phyloP scores from a whole-genome alignment of 2,888 invertebrate species.

The Drosophila barbarae region DNA sequence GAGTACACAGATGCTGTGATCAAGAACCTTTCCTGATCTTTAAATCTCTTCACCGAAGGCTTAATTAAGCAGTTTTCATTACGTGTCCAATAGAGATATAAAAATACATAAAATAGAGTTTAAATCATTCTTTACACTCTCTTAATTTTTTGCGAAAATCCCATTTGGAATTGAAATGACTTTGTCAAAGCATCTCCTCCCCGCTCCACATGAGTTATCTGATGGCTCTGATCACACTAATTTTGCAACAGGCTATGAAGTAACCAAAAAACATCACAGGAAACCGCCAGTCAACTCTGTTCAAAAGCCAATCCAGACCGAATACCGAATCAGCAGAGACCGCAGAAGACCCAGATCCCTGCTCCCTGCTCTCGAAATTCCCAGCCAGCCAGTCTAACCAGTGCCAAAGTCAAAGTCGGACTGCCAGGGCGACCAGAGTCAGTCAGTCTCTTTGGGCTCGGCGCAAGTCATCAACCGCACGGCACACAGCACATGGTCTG shows the following conservation, averaged over 20 bases:
- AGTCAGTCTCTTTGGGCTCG: slow-evolving; percentile 64
- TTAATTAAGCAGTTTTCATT: neutral
- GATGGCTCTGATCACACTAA: slow-evolving; percentile 39
- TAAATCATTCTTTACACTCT: neutral
- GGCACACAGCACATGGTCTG: slow-evolving; percentile 26
- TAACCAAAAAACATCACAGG: slow-evolving; percentile 43
- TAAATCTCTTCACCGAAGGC: too few relatives aligned
- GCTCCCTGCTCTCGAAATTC: slow-evolving; percentile 16
- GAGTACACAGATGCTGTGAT: slow-evolving; percentile 89
- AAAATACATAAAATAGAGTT: neutral
- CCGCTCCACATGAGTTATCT: slow-evolving; percentile 6
- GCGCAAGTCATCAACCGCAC: slow-evolving; percentile 70
- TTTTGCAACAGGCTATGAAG: slow-evolving; percentile 35
- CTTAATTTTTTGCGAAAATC: slow-evolving; percentile 1
- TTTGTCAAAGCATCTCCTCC: slow-evolving; percentile 16
- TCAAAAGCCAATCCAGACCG: slow-evolving; percentile 38
- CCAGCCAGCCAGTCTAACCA: slow-evolving; percentile 69
- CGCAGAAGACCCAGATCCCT: slow-evolving; percentile 22
- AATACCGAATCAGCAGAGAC: slow-evolving; percentile 15
- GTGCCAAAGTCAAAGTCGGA: slow-evolving; percentile 70
- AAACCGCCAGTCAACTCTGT: slow-evolving; percentile 39
- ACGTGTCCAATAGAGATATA: neutral
- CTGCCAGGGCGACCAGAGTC: slow-evolving; percentile 53
- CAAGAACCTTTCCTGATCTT: slow-evolving; percentile 43
- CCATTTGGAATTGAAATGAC: slow-evolving; percentile 11